Evolutionary conservation across 2,888 invertebrate genomes (phyloP).

Genomic region (Platycheirus rosarum): DNA sequence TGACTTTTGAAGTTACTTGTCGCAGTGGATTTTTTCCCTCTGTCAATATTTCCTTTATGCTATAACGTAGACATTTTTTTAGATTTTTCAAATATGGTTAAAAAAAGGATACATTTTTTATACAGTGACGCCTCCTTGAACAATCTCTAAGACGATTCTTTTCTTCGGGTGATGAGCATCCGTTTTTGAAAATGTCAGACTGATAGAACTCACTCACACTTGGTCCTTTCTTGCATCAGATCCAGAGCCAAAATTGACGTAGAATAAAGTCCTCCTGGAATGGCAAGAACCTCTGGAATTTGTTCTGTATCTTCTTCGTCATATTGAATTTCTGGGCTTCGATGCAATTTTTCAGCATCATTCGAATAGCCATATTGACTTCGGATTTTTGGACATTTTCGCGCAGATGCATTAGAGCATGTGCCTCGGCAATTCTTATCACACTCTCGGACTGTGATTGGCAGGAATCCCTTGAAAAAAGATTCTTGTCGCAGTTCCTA

Average conservation of each 20-base stretch:
- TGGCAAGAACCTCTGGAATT: constrained; percentile 95
- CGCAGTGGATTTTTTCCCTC: no score
- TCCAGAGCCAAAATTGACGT: constrained; percentile 95
- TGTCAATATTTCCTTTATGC: no score
- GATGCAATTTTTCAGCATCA: constrained; percentile 99
- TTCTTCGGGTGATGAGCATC: constrained; percentile 92
- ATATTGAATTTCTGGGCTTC: constrained; percentile 99
- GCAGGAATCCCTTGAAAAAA: constrained; percentile 97
- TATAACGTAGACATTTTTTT: no score
- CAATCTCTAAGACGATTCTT: constrained; percentile 92
- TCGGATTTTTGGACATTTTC: constrained; percentile 96
- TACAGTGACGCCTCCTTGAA: constrained; percentile 84
- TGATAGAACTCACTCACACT: constrained; percentile 94
- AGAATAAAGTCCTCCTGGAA: constrained; percentile 98
- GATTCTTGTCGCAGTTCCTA: constrained; percentile 97
- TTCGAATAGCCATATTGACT: constrained; percentile 97
- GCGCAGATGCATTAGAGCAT: constrained; percentile 97
- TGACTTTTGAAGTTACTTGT: not conserved
- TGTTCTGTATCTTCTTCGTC: constrained; percentile 96
- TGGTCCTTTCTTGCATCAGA: constrained; percentile 87
- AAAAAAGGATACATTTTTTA: no score
- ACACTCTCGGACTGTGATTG: constrained; percentile 99
- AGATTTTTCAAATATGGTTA: no score
- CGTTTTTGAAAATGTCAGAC: constrained; percentile 92
- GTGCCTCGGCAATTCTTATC: constrained; percentile 98